Evolutionary conservation across 2,888 invertebrate genomes (phyloP).

Genomic region (Doris montereyensis): DNA sequence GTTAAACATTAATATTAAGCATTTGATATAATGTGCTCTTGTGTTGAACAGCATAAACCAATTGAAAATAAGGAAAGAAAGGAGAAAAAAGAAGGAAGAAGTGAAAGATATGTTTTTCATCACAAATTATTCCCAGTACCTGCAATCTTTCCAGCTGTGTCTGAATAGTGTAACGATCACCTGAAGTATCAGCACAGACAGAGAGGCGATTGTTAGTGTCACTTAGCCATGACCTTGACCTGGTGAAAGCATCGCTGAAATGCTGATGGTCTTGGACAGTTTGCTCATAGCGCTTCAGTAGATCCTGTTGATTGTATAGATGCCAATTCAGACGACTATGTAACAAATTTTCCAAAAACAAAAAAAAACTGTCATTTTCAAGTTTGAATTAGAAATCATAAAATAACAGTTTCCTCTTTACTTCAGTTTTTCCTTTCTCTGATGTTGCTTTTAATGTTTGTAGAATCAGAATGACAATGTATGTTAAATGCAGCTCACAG

Average conservation of each 20-base stretch:
- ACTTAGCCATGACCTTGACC: constrained; percentile 88
- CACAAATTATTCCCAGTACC: no score
- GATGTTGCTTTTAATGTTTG: no score
- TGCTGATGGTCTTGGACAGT: constrained; percentile 90
- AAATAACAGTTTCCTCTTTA: no score
- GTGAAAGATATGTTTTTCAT: not conserved
- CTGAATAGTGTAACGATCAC: constrained; percentile 70
- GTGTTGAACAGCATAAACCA: not conserved
- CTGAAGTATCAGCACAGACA: constrained; percentile 86
- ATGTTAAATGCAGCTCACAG: no score
- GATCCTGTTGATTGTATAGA: constrained; percentile 56
- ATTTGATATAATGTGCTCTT: not conserved
- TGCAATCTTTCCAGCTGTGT: constrained; percentile 66
- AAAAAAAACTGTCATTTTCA: no score
- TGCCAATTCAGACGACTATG: no score
- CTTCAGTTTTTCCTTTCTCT: no score
- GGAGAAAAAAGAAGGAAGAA: not conserved
- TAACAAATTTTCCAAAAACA: no score
- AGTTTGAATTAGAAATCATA: no score
- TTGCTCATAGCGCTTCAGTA: constrained; percentile 76
- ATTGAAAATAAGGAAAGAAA: not conserved
- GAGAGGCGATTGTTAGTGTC: constrained; percentile 87
- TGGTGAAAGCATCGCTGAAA: constrained; percentile 81
- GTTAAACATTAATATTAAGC: no score
- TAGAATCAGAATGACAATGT: no score